Percentiles rank a stretch among this genome's conserved stretches.
Evolutionary conservation across 1,140 invertebrate species (phyloP).

Genomic region (Eriocheir sinensis): DNA sequence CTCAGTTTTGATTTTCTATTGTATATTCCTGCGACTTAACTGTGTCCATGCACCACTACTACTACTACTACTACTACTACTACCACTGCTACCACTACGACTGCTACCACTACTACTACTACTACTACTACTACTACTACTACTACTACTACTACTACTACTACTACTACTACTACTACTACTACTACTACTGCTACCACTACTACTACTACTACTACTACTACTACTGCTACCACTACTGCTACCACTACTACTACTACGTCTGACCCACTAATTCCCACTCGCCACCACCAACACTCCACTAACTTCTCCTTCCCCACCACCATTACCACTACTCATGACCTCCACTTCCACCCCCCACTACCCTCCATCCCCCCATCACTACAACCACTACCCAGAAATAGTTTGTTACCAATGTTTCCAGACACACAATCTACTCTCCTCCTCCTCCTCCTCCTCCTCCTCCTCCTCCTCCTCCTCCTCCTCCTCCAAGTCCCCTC

Average conservation of each 20-base stretch:
- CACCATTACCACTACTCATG: no score
- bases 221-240: not conserved
- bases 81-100: not conserved
- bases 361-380: no score
- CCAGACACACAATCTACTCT: not conserved
- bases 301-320: no score
- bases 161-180: conserved; percentile 18
- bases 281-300: no score
- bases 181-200: not conserved
- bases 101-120: not conserved
- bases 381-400: not conserved
- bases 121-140: conserved; percentile 15
- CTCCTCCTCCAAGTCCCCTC: not conserved
- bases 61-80: not conserved
- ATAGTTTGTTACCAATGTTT: conserved; percentile 16
- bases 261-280: no score
- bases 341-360: no score
- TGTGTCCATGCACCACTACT: not conserved
- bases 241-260: not conserved
- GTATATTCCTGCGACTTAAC: no score
- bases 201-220: not conserved
- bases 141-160: conserved; percentile 25
- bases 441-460: not conserved
- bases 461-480: not conserved
- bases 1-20: no score